phyloP scores from a whole-genome alignment of 2,797 vertebrate species.

The Acrossocheilus wenchowensis region DNA sequence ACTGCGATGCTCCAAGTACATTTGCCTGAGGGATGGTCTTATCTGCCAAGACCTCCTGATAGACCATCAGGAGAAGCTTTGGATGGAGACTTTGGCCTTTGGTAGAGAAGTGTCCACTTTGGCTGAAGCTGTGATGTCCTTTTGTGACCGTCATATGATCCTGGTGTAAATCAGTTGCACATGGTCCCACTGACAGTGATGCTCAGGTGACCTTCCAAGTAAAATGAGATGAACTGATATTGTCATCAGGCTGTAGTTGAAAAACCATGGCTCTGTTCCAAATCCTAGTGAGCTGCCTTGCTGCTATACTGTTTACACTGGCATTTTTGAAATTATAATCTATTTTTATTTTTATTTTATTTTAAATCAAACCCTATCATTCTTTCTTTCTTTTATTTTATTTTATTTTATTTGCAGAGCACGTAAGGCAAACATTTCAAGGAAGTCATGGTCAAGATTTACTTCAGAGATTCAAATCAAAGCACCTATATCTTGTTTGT shows the following conservation, averaged over 20 bases:
- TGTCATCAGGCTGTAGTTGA: not conserved
- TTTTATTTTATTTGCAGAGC: not conserved
- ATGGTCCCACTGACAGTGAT: constrained; percentile 9
- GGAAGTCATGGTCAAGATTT: not conserved
- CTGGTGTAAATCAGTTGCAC: constrained; percentile 7
- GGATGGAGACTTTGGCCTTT: constrained; percentile 22
- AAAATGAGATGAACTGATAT: not conserved
- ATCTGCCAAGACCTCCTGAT: constrained; percentile 60
- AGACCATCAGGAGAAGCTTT: constrained; percentile 22
- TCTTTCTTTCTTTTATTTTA: not conserved
- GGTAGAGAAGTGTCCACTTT: constrained; percentile 37
- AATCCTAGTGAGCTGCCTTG: not conserved
- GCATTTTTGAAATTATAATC: not conserved
- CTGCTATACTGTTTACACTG: not conserved
- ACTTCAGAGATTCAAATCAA: not conserved
- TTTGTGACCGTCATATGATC: constrained; percentile 28
- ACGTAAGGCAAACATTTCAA: too few relatives aligned
- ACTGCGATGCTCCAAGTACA: constrained; percentile 58
- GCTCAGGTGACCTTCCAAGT: not conserved
- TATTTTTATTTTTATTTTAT: not conserved
- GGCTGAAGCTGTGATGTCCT: constrained; percentile 27
- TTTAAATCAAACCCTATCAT: not conserved
- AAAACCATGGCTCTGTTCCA: not conserved
- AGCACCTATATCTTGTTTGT: too few relatives aligned
- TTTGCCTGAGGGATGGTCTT: constrained; percentile 44